Conservation (phyloP, 2,888 invertebrate species). For the Lypha dubia region DNA sequence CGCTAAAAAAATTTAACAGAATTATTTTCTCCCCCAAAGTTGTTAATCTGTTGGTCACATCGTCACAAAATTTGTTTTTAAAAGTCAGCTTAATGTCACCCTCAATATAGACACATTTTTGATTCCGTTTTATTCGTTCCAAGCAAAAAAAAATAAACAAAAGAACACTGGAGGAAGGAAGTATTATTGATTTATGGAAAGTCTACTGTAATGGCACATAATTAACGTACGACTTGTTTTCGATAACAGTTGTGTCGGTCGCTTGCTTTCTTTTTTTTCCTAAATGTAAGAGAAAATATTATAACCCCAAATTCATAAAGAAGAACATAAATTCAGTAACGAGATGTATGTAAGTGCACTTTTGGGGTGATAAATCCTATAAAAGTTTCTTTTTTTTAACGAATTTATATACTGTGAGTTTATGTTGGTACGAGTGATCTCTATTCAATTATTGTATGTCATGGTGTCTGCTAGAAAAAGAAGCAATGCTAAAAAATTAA, state of each 20-base stretch:
- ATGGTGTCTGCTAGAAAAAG: no score
- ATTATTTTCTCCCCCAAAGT: background rate
- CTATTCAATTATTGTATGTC: background rate
- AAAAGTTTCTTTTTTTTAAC: no score
- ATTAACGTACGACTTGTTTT: conserved; percentile 5
- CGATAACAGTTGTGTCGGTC: background rate
- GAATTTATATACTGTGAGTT: background rate
- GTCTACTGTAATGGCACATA: conserved; percentile 39
- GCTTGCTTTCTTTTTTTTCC: background rate
- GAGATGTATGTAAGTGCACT: no score
- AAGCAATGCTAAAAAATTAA: no score
- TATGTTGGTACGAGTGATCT: background rate
- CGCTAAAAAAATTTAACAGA: no score
- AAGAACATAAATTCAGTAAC: background rate
- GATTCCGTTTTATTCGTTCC: conserved; percentile 4
- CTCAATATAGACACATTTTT: conserved; percentile 25
- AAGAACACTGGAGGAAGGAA: background rate
- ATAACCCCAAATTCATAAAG: background rate
- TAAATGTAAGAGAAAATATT: background rate
- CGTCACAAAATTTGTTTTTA: background rate
- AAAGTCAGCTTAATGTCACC: background rate
- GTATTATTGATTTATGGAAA: conserved; percentile 58
- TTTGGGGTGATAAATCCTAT: no score
- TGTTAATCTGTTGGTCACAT: conserved; percentile 4
- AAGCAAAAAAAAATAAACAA: conserved; percentile 13